Conservation (phyloP, 2,797 vertebrate species). For the Heterohyrax brucei region DNA sequence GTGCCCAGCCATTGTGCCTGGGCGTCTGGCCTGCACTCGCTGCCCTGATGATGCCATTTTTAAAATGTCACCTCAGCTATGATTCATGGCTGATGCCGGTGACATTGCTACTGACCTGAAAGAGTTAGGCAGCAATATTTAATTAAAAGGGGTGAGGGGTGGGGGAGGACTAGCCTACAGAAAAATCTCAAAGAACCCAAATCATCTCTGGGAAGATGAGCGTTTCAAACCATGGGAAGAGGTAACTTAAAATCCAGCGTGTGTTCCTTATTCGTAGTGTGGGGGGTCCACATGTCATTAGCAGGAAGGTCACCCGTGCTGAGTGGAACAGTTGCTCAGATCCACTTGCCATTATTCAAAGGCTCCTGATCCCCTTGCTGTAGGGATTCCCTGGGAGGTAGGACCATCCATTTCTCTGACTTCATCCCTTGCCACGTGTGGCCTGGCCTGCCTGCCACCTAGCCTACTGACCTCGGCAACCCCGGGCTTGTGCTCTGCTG, state of each 20-base stretch:
- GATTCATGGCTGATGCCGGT: constrained; percentile 83
- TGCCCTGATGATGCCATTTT: constrained; percentile 85
- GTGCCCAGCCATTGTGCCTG: constrained; percentile 83
- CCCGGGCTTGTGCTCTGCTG: background rate
- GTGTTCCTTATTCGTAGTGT: background rate
- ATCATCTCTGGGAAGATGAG: constrained; percentile 27
- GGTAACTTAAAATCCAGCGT: accelerated
- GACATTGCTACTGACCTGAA: constrained; percentile 84
- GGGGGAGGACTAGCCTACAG: constrained; percentile 25
- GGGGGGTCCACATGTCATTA: background rate
- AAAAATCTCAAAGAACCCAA: constrained; percentile 50
- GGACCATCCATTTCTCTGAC: background rate
- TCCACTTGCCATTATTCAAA: background rate
- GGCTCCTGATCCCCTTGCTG: background rate
- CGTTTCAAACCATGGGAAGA: background rate
- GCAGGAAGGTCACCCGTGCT: background rate
- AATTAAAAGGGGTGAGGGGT: constrained; percentile 74
- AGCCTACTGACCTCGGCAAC: accelerated
- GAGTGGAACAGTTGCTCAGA: accelerated
- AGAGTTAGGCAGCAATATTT: constrained; percentile 85
- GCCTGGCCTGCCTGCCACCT: accelerated
- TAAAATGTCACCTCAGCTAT: constrained; percentile 85
- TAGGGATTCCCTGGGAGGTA: background rate
- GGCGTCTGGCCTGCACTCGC: constrained; percentile 82
- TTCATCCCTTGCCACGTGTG: background rate